phyloP scores from a whole-genome alignment of 2,797 vertebrate genomes.

The Hafferia zeledoni region DNA sequence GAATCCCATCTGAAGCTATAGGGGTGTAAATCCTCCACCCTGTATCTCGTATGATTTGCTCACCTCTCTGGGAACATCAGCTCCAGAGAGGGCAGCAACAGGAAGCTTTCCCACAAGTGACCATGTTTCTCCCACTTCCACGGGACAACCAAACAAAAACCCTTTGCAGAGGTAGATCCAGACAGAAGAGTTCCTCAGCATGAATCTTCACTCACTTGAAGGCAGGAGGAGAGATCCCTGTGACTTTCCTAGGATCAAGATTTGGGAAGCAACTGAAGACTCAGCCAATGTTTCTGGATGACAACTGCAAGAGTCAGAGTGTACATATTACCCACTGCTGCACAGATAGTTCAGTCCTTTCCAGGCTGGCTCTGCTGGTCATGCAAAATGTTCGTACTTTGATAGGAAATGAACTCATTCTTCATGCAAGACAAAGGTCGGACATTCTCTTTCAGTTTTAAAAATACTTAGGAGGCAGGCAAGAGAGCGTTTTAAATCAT shows the following conservation, averaged over 20 bases:
- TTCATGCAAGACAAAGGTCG: neutral
- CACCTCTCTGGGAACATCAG: neutral
- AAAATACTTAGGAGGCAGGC: neutral
- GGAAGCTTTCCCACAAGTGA: neutral
- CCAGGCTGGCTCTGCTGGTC: neutral
- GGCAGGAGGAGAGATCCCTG: neutral
- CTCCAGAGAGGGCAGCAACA: neutral
- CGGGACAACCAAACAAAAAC: neutral
- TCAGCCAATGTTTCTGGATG: neutral
- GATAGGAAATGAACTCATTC: neutral
- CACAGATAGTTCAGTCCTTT: neutral
- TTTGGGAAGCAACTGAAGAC: neutral
- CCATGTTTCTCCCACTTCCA: neutral
- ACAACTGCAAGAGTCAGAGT: neutral
- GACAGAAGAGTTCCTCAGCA: neutral
- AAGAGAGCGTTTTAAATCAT: neutral
- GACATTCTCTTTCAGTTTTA: neutral
- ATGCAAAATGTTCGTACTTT: neutral
- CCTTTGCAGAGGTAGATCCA: neutral
- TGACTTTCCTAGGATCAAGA: neutral
- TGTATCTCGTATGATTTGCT: neutral
- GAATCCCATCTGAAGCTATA: neutral
- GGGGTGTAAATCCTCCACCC: neutral
- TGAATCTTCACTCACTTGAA: neutral
- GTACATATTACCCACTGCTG: neutral